Evolutionary conservation across 2,797 vertebrate species (phyloP).

Genomic region (Hemibagrus guttatus): DNA sequence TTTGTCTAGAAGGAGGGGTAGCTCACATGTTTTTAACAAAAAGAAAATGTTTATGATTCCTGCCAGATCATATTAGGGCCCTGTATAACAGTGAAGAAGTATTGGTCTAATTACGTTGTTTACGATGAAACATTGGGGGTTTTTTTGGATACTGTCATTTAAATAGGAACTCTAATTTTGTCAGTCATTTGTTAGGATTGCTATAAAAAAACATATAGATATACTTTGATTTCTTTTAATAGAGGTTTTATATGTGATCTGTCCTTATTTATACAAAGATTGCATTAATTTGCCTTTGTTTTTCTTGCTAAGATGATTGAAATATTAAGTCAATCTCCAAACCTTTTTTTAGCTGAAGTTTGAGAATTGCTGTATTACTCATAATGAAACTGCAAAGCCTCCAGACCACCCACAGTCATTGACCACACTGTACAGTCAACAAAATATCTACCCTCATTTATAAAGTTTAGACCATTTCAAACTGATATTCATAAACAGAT

Average conservation of each 20-base stretch:
- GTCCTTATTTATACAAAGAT: neutral
- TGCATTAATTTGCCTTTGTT: neutral
- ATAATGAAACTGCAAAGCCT: neutral
- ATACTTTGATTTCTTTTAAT: slow-evolving; percentile 7
- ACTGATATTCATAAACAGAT: neutral
- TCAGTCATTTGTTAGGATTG: slow-evolving; percentile 22
- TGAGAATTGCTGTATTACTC: neutral
- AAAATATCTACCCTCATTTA: neutral
- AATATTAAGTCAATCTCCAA: neutral
- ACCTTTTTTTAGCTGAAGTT: neutral
- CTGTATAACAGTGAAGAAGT: slow-evolving; percentile 54
- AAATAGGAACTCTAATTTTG: slow-evolving; percentile 52
- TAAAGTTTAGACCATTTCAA: neutral
- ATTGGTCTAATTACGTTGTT: slow-evolving; percentile 66
- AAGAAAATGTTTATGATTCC: slow-evolving; percentile 66
- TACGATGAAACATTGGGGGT: slow-evolving; percentile 55
- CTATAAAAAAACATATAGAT: neutral
- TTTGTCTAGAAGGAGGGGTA: slow-evolving; percentile 60
- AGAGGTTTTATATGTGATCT: neutral
- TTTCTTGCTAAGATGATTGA: neutral
- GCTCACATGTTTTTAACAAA: slow-evolving; percentile 57
- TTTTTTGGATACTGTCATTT: slow-evolving; percentile 55
- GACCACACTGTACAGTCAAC: neutral
- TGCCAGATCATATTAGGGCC: slow-evolving; percentile 60
- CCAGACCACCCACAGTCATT: neutral